phyloP scores from a whole-genome alignment of 2,797 vertebrate genomes.

The Myotis daubentonii region DNA sequence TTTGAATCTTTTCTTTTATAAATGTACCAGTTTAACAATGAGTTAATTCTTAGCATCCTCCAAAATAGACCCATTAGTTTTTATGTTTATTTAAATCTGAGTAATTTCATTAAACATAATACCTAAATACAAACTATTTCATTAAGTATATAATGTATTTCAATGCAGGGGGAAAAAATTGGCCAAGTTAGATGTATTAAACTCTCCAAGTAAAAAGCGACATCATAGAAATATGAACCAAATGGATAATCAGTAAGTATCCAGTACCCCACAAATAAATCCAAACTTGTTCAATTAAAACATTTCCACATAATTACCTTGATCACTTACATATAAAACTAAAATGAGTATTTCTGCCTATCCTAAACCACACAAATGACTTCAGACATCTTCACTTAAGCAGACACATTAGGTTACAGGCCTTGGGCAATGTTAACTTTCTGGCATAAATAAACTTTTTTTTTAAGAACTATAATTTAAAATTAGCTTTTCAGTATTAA shows the following conservation, averaged over 20 bases:
- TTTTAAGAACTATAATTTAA: background rate
- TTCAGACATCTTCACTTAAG: background rate
- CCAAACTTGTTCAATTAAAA: conserved; percentile 13
- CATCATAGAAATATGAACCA: background rate
- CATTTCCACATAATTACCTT: background rate
- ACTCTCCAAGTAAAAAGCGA: conserved; percentile 1
- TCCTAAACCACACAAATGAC: conserved; percentile 6
- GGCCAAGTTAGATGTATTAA: background rate
- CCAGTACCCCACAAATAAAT: background rate
- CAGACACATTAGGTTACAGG: background rate
- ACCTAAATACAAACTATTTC: conserved; percentile 11
- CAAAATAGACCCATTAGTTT: background rate
- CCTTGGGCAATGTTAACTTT: background rate
- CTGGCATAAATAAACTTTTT: background rate
- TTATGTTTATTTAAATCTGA: conserved; percentile 3
- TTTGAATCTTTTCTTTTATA: background rate
- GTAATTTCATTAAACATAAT: conserved; percentile 4
- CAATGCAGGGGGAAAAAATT: background rate
- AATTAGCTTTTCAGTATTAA: background rate
- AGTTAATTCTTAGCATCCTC: background rate
- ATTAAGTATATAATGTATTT: background rate
- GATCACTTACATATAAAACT: background rate
- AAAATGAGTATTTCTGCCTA: conserved; percentile 4
- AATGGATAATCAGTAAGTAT: background rate
- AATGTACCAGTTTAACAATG: background rate